These are phyloP conservation scores for Sycophila texana DNA, from an alignment of 2,888 invertebrate species.

Conservation along the genomic window DNA sequence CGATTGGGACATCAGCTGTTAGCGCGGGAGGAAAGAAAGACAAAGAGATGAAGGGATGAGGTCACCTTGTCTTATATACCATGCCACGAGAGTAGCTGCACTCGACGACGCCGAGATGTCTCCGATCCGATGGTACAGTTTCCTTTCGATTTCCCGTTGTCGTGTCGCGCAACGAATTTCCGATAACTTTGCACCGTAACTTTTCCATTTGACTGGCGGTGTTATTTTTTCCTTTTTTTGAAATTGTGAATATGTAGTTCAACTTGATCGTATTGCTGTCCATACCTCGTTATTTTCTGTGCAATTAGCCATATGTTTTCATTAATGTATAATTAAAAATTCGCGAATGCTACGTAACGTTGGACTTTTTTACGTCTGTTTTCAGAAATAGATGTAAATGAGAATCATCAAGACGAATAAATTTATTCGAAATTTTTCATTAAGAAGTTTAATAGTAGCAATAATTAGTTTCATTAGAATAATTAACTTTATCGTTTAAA, in stretches of 20 bases:
- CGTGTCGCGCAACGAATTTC: too few relatives aligned
- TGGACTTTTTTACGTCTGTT: neutral
- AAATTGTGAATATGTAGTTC: neutral
- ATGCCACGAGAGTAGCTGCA: neutral
- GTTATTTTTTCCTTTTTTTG: too few relatives aligned
- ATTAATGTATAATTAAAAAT: slow-evolving; percentile 6
- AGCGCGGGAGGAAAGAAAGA: slow-evolving; percentile 2
- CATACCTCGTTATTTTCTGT: neutral
- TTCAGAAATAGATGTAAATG: neutral
- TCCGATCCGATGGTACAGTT: too few relatives aligned
- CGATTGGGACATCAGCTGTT: neutral
- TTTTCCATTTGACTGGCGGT: too few relatives aligned
- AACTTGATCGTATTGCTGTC: neutral
- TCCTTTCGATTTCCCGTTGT: too few relatives aligned
- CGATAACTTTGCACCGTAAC: too few relatives aligned
- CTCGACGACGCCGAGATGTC: neutral
- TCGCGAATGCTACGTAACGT: neutral
- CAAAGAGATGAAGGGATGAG: neutral
- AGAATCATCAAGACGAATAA: neutral
- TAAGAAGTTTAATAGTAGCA: slow-evolving; percentile 18
- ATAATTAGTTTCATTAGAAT: neutral
- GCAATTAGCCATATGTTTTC: neutral
- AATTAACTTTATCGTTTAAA: slow-evolving; percentile 12
- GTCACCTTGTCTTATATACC: neutral
- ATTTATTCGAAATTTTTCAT: neutral